phyloP scores from a whole-genome alignment of 2,113 vertebrate species.

The Electrona antarctica region DNA sequence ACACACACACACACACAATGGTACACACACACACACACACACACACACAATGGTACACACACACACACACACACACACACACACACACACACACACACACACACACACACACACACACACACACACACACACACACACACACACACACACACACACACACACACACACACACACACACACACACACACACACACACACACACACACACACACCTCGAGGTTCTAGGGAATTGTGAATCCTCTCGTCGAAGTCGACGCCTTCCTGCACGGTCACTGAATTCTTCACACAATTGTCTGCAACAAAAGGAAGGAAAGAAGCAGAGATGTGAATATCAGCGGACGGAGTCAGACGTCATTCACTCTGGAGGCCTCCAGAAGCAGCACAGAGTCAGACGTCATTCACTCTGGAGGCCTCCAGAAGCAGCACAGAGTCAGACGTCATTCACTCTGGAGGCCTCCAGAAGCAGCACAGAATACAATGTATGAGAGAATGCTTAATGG shows the following conservation, averaged over 20 bases:
- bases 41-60: background rate
- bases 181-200: background rate
- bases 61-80: background rate
- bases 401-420: background rate
- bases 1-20: background rate
- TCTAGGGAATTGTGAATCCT: constrained; percentile 98
- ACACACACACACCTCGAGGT: background rate
- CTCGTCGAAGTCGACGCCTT: constrained; percentile 96
- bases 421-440: constrained; percentile 29
- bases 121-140: background rate
- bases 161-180: background rate
- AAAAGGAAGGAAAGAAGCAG: constrained; percentile 65
- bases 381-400: constrained; percentile 30
- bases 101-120: background rate
- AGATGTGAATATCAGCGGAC: constrained; percentile 70
- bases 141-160: background rate
- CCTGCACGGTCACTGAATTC: constrained; percentile 90
- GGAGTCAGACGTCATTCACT: constrained; percentile 59
- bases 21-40: background rate
- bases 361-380: background rate
- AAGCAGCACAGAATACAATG: background rate
- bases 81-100: background rate
- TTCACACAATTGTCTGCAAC: constrained; percentile 98
- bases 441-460: background rate
- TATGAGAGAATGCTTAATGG: background rate